Conservation (phyloP, 2,797 vertebrate species). For the Urophycis tenuis region DNA sequence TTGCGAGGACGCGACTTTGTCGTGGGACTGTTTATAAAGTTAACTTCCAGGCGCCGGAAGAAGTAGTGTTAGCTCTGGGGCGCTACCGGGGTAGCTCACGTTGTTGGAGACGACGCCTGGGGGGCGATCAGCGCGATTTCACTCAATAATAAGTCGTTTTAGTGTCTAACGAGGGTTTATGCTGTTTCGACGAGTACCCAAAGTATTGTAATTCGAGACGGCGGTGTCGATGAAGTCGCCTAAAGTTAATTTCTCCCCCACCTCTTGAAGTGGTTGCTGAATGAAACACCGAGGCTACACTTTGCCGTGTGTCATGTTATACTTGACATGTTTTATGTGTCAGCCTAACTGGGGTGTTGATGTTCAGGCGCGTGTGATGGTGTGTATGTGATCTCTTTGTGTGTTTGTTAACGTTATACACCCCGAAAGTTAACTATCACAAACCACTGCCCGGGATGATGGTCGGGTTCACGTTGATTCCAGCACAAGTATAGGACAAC, state of each 20-base stretch:
- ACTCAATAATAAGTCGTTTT: not conserved
- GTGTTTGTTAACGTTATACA: not conserved
- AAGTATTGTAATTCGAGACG: not conserved
- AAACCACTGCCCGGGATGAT: not conserved
- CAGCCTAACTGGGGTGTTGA: not conserved
- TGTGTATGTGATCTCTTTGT: not conserved
- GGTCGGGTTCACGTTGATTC: not conserved
- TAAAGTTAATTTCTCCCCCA: not conserved
- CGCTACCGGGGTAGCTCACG: not conserved
- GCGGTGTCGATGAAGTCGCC: not conserved
- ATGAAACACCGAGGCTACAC: not conserved
- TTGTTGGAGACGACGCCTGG: not conserved
- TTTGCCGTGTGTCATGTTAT: not conserved
- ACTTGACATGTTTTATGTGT: not conserved
- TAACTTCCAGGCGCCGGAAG: not conserved
- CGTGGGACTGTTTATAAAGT: not conserved
- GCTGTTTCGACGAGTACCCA: not conserved
- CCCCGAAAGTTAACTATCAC: not conserved
- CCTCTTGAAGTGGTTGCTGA: not conserved
- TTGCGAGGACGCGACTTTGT: not conserved
- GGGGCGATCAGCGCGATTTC: not conserved
- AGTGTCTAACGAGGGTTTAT: too few relatives aligned
- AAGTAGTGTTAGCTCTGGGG: constrained; percentile 8
- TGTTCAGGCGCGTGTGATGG: not conserved
- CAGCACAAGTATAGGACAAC: not conserved